Evolutionary conservation across 2,797 vertebrate species (phyloP).

Genomic region (Nyctibius grandis): DNA sequence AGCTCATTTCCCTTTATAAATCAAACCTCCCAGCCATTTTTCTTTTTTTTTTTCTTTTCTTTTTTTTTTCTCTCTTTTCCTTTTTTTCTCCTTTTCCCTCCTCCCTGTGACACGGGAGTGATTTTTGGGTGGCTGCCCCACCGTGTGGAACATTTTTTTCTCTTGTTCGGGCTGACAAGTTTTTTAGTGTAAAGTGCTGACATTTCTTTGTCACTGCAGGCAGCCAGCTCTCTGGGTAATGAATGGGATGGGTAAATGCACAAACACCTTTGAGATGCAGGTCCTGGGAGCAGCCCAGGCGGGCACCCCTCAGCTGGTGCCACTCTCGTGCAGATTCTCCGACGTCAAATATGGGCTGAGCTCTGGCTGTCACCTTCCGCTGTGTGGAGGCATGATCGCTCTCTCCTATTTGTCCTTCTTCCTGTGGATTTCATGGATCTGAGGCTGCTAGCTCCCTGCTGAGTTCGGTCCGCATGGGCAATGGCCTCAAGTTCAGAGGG

Average conservation of each 20-base stretch:
- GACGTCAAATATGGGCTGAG: not conserved
- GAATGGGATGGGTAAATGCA: not conserved
- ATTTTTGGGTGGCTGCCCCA: not conserved
- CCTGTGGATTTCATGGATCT: not conserved
- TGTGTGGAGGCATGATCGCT: fast-evolving
- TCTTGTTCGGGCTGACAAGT: not conserved
- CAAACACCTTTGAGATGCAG: not conserved
- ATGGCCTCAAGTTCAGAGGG: not conserved
- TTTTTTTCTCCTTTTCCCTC: not conserved
- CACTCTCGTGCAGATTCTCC: fast-evolving
- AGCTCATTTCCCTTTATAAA: slow-evolving; percentile 30
- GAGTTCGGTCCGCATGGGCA: not conserved
- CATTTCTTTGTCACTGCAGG: not conserved
- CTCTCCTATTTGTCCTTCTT: not conserved
- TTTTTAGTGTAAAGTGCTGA: not conserved
- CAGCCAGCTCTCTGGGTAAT: not conserved
- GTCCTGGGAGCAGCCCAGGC: not conserved
- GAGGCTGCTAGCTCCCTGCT: not conserved
- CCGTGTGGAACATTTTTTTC: not conserved
- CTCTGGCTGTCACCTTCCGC: not conserved
- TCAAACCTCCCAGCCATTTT: not conserved
- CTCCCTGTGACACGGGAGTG: not conserved
- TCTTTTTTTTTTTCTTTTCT: not conserved
- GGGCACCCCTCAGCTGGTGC: not conserved
- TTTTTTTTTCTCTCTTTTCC: too few species aligned